A percentile compares a stretch with the other conserved stretches of the same genome.
These are phyloP conservation scores for Drosophila orena DNA, from an alignment of 1,140 invertebrate genomes.

Conservation along the genomic window DNA sequence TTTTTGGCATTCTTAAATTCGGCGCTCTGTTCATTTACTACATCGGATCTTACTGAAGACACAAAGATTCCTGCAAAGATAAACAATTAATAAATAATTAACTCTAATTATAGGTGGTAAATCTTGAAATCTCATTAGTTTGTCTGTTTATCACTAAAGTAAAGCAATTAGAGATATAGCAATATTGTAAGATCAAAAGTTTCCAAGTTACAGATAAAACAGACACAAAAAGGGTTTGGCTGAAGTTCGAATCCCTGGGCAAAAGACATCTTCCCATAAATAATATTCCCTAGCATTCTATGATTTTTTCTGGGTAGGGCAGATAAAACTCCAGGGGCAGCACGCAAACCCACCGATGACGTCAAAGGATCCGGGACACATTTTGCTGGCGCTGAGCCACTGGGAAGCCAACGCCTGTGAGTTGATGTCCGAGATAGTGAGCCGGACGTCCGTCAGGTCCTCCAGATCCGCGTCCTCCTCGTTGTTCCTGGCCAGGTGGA, in stretches of 20 bases:
- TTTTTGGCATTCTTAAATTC: constrained; percentile 77
- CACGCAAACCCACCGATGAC: constrained; percentile 67
- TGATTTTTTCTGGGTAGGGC: constrained; percentile 1
- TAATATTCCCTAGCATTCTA: neutral
- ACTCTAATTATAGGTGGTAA: too few species aligned
- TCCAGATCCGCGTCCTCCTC: constrained; percentile 76
- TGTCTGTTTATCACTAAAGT: too few species aligned
- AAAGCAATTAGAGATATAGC: neutral
- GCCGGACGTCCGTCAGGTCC: constrained; percentile 45
- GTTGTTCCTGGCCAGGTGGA: constrained; percentile 76
- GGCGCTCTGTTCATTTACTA: constrained; percentile 56
- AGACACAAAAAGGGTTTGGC: neutral
- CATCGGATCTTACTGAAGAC: constrained; percentile 49
- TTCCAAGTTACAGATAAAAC: neutral
- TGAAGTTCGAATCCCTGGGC: too few species aligned
- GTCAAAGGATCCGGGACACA: constrained; percentile 82
- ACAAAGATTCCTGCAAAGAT: constrained; percentile 69
- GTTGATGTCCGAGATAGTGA: constrained; percentile 66
- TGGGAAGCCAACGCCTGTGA: constrained; percentile 75
- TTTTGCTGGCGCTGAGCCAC: constrained; percentile 79
- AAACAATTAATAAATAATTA: neutral
- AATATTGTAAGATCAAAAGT: neutral
- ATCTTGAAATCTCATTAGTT: too few species aligned
- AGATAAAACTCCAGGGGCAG: neutral
- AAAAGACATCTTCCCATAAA: neutral